These are phyloP conservation scores for Rachycentron canadum DNA, from an alignment of 2,797 vertebrate species.

Conservation along the genomic window DNA sequence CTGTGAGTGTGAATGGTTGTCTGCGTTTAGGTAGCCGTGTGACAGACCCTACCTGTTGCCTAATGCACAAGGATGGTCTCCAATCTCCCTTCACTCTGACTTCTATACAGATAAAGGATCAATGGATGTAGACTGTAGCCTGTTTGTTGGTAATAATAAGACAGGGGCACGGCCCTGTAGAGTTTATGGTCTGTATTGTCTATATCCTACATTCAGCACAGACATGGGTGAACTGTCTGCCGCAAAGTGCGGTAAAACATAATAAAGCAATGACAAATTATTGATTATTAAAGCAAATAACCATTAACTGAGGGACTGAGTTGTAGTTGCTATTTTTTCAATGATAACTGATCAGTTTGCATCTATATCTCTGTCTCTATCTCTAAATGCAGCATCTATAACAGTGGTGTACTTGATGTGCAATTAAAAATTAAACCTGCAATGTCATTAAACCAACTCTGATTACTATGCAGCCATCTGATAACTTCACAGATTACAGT, in stretches of 20 bases:
- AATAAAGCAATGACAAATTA: not conserved
- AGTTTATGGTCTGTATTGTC: slow-evolving; percentile 3
- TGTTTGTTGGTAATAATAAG: not conserved
- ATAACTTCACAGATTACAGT: not conserved
- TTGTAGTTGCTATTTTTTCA: not conserved
- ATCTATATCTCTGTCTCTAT: too few relatives aligned
- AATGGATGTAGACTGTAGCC: not conserved
- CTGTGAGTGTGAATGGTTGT: not conserved
- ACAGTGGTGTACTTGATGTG: not conserved
- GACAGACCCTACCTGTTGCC: not conserved
- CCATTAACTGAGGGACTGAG: not conserved
- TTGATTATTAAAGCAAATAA: not conserved
- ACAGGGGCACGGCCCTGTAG: not conserved
- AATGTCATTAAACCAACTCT: not conserved
- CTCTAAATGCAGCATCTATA: not conserved
- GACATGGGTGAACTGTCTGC: not conserved
- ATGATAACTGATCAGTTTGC: not conserved
- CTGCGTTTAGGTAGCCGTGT: not conserved
- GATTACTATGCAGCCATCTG: not conserved
- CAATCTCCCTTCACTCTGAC: not conserved
- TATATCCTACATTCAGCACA: not conserved
- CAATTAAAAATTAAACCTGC: not conserved
- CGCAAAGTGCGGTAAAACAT: not conserved
- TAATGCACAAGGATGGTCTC: not conserved
- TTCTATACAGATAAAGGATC: not conserved